These are phyloP conservation scores for Parasteatoda tepidariorum DNA, from an alignment of 1,140 invertebrate genomes.

Conservation along the genomic window DNA sequence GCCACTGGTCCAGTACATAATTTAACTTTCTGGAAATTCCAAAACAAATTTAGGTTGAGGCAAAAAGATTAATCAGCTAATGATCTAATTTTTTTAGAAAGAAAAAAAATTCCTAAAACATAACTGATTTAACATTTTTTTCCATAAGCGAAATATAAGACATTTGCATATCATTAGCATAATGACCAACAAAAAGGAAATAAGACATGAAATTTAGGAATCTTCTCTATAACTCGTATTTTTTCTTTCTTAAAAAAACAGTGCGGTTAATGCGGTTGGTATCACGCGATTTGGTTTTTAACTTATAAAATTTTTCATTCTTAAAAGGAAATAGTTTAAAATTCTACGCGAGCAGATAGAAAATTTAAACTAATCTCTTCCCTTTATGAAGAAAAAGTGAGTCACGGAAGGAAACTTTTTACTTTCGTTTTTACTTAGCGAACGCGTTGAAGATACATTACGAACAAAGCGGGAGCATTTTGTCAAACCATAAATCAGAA, in stretches of 20 bases:
- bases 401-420: background rate
- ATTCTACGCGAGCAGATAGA: background rate
- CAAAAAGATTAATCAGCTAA: background rate
- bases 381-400: background rate
- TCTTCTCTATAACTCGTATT: background rate
- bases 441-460: background rate
- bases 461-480: conserved; percentile 3
- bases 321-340: background rate
- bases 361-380: background rate
- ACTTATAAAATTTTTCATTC: background rate
- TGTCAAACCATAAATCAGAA: conserved; percentile 31
- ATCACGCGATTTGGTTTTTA: background rate
- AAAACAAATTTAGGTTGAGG: too few species aligned
- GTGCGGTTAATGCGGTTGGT: background rate
- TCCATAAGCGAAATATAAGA: background rate
- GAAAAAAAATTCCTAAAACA: background rate
- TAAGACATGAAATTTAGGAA: background rate
- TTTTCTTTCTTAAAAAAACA: background rate
- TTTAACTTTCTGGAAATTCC: too few species aligned
- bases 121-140: background rate
- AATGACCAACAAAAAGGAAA: background rate
- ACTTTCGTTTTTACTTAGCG: background rate
- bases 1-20: too few species aligned
- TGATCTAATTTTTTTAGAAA: background rate
- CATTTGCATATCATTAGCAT: background rate